Evolutionary conservation across 2,797 vertebrate species (phyloP), one percentile per base, ranked within the genome.

Genomic region (Brotula barbata): DNA sequence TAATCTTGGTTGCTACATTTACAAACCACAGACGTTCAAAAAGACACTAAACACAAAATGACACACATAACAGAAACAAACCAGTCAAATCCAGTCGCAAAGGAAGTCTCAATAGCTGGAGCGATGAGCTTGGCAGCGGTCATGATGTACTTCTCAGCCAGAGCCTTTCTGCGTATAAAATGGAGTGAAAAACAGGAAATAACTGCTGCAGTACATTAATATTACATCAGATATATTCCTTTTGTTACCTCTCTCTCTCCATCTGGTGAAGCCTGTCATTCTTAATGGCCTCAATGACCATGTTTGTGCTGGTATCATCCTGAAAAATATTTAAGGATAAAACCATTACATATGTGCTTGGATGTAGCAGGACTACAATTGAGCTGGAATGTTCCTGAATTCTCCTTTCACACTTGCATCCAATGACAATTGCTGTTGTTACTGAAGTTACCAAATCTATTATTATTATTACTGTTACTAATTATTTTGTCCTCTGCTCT

Each of bases 111-210:
- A 2, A 98, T 96, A 40, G 92, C 93, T 0, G 95, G 97, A 54
- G 96, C 96, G 56, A 99, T 98, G 58, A 99, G 92, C 71, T 97
- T 99, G 71, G 97, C 97, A 66, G 96, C 92, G 0, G 95, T 96
- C 96, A 98, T 97, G 68, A 99, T 98, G 77, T 92, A 97, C 81
- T 96, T 97, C 87, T 99, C 97, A 64, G 95, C 93, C 86, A 92
- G 87, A 40, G 89, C 83, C 89, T 97, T 98, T 75, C 97, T 99
- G 61, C 19, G 13, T n/a, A 45, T 0, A 46, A 7, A 1, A 20
- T 6, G 52, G 19, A 50, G 16, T 1, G 23, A 22, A 15, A 16
- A 51, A 31, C 13, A 47, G 8, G 3, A 46, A 45, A 25, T 0
- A 0, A 6, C 25, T 36, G 20, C 2, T 6, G 19, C 1, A 56